Percentiles rank a stretch among this genome's conserved stretches.
Conservation (phyloP, 2,113 vertebrate genomes). For the Ceyx cyanopectus region DNA sequence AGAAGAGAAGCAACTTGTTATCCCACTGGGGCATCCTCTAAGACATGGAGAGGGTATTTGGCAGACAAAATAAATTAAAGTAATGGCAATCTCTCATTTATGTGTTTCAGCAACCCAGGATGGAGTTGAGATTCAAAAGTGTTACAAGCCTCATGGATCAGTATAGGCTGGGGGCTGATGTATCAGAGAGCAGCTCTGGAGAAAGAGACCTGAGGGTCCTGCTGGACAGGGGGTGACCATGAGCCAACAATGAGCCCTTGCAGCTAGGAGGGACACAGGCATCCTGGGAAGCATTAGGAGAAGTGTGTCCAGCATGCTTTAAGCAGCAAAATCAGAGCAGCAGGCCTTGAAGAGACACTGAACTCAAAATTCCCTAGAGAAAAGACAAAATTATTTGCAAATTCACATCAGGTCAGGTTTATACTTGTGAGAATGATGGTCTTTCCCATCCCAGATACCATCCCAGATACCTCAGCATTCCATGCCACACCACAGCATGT, state of each 20-base stretch:
- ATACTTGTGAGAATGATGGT: accelerated
- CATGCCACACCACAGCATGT: accelerated
- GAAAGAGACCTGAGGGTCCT: no score
- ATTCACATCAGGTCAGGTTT: not conserved
- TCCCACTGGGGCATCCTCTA: no score
- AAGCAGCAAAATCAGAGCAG: not conserved
- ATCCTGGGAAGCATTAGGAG: no score
- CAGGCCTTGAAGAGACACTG: not conserved
- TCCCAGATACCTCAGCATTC: accelerated
- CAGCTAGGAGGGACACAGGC: no score
- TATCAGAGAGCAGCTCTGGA: no score
- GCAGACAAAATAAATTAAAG: not conserved
- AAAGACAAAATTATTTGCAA: not conserved
- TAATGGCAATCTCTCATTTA: not conserved
- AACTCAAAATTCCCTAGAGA: not conserved
- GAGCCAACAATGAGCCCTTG: no score
- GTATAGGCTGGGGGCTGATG: no score
- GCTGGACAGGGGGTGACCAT: no score
- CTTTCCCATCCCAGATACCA: not conserved
- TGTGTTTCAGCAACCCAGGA: not conserved
- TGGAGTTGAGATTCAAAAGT: not conserved
- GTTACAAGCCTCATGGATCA: not conserved
- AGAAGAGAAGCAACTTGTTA: accelerated
- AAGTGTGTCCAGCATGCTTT: not conserved
- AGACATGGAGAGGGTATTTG: not conserved